A percentile compares a stretch with the other conserved stretches of the same genome.
These are phyloP conservation scores for Mus spretus DNA, from an alignment of 2,797 vertebrate genomes.

Conservation along the genomic window DNA sequence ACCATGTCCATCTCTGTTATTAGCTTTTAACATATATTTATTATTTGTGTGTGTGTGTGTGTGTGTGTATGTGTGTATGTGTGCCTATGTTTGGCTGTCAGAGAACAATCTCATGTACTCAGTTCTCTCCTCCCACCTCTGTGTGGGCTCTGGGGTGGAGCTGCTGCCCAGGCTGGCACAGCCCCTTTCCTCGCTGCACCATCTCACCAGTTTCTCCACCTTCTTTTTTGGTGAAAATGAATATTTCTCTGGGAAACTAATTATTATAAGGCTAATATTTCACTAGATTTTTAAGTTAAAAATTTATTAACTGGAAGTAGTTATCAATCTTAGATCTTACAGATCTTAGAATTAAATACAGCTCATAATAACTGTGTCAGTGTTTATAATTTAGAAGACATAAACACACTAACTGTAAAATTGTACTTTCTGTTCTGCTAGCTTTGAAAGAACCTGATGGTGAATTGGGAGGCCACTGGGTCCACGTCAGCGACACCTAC, in stretches of 20 bases:
- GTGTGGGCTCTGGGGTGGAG: too few species aligned
- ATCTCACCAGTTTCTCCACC: background rate
- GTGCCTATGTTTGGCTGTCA: background rate
- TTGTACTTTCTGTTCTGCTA: conserved; percentile 85
- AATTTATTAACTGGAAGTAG: conserved; percentile 20
- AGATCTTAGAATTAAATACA: conserved; percentile 56
- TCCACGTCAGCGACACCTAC: conserved; percentile 96
- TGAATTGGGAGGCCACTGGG: conserved; percentile 94
- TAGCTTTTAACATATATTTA: background rate
- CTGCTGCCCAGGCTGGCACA: background rate
- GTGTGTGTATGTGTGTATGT: too few species aligned
- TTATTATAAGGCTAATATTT: conserved; percentile 52
- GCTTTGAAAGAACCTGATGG: conserved; percentile 92
- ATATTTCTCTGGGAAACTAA: conserved; percentile 53
- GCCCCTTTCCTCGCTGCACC: background rate
- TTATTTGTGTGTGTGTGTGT: background rate
- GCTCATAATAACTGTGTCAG: conserved; percentile 26
- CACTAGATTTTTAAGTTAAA: conserved; percentile 66
- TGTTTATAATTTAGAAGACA: conserved; percentile 26
- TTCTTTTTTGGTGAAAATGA: conserved; percentile 8
- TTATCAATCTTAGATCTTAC: background rate
- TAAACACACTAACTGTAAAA: conserved; percentile 61
- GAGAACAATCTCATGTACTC: background rate
- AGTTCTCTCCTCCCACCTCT: background rate
- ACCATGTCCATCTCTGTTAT: background rate